Conservation (phyloP, 2,113 vertebrate genomes). For the Calidris pygmaea region DNA sequence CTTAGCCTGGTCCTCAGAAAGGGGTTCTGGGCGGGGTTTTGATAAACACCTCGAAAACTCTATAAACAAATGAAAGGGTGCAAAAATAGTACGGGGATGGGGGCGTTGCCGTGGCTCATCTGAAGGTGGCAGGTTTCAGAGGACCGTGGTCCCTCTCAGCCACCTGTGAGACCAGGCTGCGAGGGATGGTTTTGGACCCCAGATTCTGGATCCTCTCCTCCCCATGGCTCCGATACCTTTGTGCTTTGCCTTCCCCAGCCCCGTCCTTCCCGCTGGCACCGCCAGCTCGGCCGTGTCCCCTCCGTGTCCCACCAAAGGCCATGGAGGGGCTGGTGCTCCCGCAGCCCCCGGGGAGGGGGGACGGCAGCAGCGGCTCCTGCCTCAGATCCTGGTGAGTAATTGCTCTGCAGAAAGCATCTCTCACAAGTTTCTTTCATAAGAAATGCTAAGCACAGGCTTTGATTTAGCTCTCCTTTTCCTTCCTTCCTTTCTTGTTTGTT, state of each 20-base stretch:
- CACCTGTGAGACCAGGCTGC: fast-evolving
- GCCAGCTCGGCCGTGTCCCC: fast-evolving
- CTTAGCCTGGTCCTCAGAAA: neutral
- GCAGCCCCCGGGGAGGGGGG: neutral
- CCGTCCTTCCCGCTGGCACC: neutral
- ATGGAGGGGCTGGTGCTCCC: neutral
- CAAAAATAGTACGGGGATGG: neutral
- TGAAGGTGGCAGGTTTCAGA: neutral
- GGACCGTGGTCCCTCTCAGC: neutral
- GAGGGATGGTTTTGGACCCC: neutral
- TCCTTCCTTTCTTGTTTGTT: neutral
- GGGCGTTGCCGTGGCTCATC: neutral
- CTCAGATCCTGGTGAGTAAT: neutral
- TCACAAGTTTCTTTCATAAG: neutral
- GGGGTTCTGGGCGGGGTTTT: neutral
- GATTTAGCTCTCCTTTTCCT: conserved; percentile 2
- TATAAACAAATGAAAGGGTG: neutral
- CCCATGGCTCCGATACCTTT: fast-evolving
- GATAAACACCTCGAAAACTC: neutral
- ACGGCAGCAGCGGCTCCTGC: neutral
- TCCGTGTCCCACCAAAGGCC: fast-evolving
- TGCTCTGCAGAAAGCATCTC: neutral
- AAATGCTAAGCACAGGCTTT: neutral
- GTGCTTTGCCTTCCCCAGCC: neutral
- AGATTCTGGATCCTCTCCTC: neutral